Base-by-base conservation (phyloP, 2,888 invertebrate species). In the Tromatobia lineatoria region DNA sequence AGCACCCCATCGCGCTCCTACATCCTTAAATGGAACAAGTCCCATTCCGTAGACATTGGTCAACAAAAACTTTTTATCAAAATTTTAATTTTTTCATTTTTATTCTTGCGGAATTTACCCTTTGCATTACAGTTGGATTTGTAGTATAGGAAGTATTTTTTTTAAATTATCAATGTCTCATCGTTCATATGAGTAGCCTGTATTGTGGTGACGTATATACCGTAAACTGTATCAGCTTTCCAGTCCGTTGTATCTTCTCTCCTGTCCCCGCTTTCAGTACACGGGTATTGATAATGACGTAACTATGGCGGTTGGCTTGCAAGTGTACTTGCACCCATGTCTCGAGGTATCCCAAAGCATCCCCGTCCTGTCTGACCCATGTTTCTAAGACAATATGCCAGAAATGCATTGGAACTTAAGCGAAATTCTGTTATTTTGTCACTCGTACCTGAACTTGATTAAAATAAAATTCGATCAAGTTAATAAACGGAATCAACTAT, bases 211-310 rank as follows among this genome's bases (percentile, higher is more conserved):
- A 59, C n/a, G 59, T 15, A 15, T 11, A 29, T 11, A 8, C 3
- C 18, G 61, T 4, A 61, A 61, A 38, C 38, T 18, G n/a, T 34
- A 25, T 52, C 59, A 42, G 1, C 50, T 38, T 61, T 13, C 66
- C 38, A 52, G 69, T 23, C 34, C 38, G 76, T 45, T 64, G 42
- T 23, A 52, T 57, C 29, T 57, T 47, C 54, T 47, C 42, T 18
- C 38, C 42, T 52, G 42, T 70, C 59, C 66, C 23, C 4, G 25
- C 71, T 69, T 57, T 61, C 42, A 50, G 54, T 70, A 70, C 76
- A 67, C 47, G 71, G 77, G 69, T 69, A 78, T 81, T 77, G 80
- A 69, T 84, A 84, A 84, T 84, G 78, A 67, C 78, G 80, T 81
- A 84, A 84, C 81, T 84, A 84, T 78, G 73, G 74, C 54, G 73